A percentile compares a stretch with the other conserved stretches of the same genome.
Evolutionary conservation across 2,113 vertebrate species (phyloP).

Genomic region (Vulpes lagopus): DNA sequence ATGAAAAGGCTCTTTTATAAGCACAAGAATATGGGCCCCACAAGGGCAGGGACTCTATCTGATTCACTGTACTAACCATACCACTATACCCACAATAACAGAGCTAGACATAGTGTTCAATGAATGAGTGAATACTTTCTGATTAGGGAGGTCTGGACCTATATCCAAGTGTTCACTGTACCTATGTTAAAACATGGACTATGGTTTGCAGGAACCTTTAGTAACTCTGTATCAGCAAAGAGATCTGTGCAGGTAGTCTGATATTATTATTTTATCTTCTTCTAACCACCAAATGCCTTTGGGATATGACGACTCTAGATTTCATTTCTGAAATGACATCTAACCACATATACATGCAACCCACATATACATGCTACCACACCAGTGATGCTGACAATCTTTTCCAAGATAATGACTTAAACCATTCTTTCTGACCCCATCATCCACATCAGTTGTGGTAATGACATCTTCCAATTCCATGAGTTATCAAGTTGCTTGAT

Average conservation of each 20-base stretch:
- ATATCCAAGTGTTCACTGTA: background rate
- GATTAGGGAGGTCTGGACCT: background rate
- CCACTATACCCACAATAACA: background rate
- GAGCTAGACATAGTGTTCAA: background rate
- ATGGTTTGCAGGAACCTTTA: background rate
- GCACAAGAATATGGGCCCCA: background rate
- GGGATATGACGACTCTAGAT: background rate
- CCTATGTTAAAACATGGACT: background rate
- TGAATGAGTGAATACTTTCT: background rate
- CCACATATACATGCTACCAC: background rate
- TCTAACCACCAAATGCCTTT: slow-evolving; percentile 23
- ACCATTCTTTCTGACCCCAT: background rate
- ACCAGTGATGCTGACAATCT: background rate
- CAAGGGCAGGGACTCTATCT: background rate
- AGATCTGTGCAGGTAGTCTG: background rate
- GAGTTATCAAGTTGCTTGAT: slow-evolving; percentile 35
- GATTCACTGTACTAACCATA: background rate
- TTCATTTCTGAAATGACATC: background rate
- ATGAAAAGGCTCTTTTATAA: slow-evolving; percentile 8
- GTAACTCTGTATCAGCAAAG: background rate
- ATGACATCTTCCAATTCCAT: background rate
- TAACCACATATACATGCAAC: background rate
- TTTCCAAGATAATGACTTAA: slow-evolving; percentile 47
- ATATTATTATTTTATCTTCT: background rate
- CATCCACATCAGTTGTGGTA: background rate